A percentile compares a stretch with the other conserved stretches of the same genome.
Conservation (phyloP, 1,140 invertebrate species). For the Ceratina calcarata region DNA sequence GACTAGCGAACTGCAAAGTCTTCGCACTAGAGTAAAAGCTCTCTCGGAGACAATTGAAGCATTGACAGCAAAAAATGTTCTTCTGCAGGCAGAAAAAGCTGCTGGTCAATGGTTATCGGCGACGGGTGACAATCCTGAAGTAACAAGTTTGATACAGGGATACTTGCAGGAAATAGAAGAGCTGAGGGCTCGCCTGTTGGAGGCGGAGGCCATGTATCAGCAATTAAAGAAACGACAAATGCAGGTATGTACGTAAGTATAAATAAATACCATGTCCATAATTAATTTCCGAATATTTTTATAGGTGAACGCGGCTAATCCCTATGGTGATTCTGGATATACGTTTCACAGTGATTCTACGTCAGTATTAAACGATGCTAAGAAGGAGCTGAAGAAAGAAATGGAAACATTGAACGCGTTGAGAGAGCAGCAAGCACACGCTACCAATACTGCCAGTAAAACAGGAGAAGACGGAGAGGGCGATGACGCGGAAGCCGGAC, state of each 20-base stretch:
- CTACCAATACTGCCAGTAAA: conserved; percentile 64
- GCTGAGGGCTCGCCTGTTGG: conserved; percentile 91
- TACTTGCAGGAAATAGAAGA: conserved; percentile 97
- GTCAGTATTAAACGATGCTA: conserved; percentile 84
- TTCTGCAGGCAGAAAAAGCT: conserved; percentile 90
- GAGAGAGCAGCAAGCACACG: conserved; percentile 73
- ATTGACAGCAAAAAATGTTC: conserved; percentile 90
- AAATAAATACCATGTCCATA: not conserved
- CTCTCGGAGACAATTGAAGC: conserved; percentile 95
- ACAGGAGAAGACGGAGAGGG: conserved; percentile 75
- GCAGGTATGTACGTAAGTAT: conserved; percentile 61
- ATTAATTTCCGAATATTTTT: conserved; percentile 4
- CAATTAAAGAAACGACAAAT: conserved; percentile 84
- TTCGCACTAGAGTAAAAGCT: conserved; percentile 93
- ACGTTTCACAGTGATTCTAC: conserved; percentile 73
- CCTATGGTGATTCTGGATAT: conserved; percentile 73
- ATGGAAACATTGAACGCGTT: conserved; percentile 77
- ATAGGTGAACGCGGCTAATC: conserved; percentile 67
- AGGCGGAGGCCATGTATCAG: conserved; percentile 92
- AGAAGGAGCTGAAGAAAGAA: conserved; percentile 84
- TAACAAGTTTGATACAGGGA: conserved; percentile 87
- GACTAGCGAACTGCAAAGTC: conserved; percentile 91
- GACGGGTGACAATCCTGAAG: conserved; percentile 78
- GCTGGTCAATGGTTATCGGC: conserved; percentile 85
- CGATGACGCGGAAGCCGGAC: conserved; percentile 77